phyloP scores from a whole-genome alignment of 2,113 vertebrate species.

The Pitta sordida region DNA sequence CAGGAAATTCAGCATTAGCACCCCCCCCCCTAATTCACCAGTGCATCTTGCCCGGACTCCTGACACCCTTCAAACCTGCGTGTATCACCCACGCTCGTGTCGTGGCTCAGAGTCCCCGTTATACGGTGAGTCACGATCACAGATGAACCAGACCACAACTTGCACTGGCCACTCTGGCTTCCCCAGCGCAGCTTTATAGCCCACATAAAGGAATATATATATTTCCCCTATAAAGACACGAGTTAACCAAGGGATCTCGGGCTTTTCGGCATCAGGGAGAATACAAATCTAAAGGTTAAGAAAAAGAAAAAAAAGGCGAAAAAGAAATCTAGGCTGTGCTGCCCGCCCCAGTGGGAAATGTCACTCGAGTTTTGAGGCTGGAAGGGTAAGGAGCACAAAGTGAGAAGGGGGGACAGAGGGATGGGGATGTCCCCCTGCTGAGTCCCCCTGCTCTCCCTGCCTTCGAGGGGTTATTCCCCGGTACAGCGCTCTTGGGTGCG shows the following conservation, averaged over 20 bases:
- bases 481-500: background rate
- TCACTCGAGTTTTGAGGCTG: background rate
- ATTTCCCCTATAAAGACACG: slow-evolving; percentile 24
- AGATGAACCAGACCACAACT: fast-evolving
- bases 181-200: background rate
- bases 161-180: fast-evolving
- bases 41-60: fast-evolving
- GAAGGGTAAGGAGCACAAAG: background rate
- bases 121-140: fast-evolving
- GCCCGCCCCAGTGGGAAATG: fast-evolving
- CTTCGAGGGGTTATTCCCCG: fast-evolving
- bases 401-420: fast-evolving
- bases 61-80: background rate
- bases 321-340: background rate
- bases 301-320: fast-evolving
- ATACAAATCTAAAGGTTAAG: background rate
- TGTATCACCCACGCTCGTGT: fast-evolving
- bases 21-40: background rate
- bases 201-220: slow-evolving; percentile 32
- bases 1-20: background rate
- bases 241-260: background rate
- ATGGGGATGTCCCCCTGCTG: fast-evolving
- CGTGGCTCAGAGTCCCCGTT: fast-evolving
- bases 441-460: background rate
- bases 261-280: background rate